Evolutionary conservation across 1,140 invertebrate genomes (phyloP).

Genomic region (Nasonia giraulti): DNA sequence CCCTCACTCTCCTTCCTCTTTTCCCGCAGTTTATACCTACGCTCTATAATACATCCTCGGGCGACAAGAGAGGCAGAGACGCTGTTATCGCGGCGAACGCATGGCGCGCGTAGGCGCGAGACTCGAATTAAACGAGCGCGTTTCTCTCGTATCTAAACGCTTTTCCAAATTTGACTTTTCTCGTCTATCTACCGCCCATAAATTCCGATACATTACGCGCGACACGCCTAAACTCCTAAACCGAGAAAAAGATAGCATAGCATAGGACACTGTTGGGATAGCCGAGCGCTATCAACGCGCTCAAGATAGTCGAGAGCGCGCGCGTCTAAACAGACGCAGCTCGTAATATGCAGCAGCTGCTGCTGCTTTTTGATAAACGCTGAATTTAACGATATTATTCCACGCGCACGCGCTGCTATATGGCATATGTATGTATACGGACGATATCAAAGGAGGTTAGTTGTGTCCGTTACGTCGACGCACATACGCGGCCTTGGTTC

Average conservation of each 20-base stretch:
- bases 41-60: slow-evolving; percentile 11
- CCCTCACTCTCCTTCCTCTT: slow-evolving; percentile 2
- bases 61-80: no score
- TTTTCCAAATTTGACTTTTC: not conserved
- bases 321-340: not conserved
- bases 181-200: not conserved
- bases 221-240: not conserved
- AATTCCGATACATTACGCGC: not conserved
- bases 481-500: not conserved
- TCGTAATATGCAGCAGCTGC: no score
- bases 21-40: not conserved
- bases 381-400: not conserved
- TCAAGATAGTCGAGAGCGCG: not conserved
- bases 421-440: not conserved
- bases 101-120: not conserved
- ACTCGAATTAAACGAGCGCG: not conserved
- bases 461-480: not conserved
- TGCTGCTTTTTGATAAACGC: not conserved
- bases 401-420: not conserved
- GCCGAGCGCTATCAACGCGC: no score
- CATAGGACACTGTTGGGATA: no score
- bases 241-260: no score
- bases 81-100: not conserved
- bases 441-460: not conserved
- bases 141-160: not conserved